phyloP scores from a whole-genome alignment of 2,888 invertebrate species.

The Xestia ashworthii region DNA sequence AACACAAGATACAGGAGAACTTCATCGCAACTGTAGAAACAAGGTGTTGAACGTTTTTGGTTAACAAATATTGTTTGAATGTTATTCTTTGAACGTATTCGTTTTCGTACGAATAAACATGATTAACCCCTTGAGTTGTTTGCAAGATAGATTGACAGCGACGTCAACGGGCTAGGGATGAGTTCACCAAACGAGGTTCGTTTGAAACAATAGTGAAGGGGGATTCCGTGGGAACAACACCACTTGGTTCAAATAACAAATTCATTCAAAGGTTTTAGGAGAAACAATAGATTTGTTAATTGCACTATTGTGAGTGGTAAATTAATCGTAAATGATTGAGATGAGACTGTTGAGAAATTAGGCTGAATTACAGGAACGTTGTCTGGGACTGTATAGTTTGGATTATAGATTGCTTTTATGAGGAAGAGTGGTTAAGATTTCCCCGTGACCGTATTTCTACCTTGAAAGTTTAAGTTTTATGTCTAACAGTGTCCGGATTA shows the following conservation, averaged over 20 bases:
- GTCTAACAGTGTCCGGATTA: no score
- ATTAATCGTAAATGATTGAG: slow-evolving; percentile 5
- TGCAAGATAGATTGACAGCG: slow-evolving; percentile 23
- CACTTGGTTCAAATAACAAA: slow-evolving; percentile 37
- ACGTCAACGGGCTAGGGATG: not conserved
- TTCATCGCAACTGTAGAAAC: slow-evolving; percentile 3
- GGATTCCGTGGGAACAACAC: slow-evolving; percentile 30
- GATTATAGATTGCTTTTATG: not conserved
- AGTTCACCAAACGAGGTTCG: slow-evolving; percentile 20
- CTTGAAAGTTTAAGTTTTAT: not conserved
- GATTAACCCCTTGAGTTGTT: slow-evolving; percentile 3
- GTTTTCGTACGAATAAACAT: slow-evolving; percentile 14
- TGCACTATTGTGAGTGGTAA: slow-evolving; percentile 3
- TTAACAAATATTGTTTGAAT: not conserved
- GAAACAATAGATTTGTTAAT: slow-evolving; percentile 31
- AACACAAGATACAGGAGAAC: slow-evolving; percentile 9
- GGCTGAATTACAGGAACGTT: not conserved
- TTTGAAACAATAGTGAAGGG: slow-evolving; percentile 32
- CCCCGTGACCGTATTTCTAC: accelerated
- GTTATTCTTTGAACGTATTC: not conserved
- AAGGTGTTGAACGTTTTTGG: not conserved
- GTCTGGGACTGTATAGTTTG: not conserved
- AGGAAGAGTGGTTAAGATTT: not conserved
- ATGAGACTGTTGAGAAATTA: not conserved
- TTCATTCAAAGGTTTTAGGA: slow-evolving; percentile 26